Evolutionary conservation across 2,113 vertebrate genomes (phyloP), one percentile per base, ranked within the genome.

Genomic region (Climacteris rufus): DNA sequence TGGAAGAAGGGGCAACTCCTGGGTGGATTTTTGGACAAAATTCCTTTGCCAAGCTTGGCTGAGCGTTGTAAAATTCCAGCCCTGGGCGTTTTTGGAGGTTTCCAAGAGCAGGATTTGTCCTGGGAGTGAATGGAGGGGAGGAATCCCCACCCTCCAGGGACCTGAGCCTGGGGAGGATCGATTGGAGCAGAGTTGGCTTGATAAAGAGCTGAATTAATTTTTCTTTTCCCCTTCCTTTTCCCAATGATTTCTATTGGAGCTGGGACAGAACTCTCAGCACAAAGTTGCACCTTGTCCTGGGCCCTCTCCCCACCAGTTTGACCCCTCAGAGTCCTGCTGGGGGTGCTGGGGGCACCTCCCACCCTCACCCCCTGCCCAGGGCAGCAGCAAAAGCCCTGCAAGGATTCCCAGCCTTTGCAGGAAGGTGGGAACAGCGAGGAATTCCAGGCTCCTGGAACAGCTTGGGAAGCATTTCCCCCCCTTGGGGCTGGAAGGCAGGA

Each of bases 41-140:
- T 42, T 25, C 87, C 83, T 92, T 39, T 80, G 91, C 86, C 91
- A 86, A 23, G 72, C 57, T 49, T 63, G 71, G 70, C 64, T 0
- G 7, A 86, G 85, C 2, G 4, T 22, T 18, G 7, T 22, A 1
- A 30, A 17, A 24, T 47, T n/a, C 11, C n/a, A 65, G 57, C 0
- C 54, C 52, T 44, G 11, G 50, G 69, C 40, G 61, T 52, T 1
- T 78, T 44, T 8, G n/a, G 23, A 47, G 10, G 10, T 39, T 35
- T 15, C 9, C 3, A 52, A 11, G 20, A 53, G 75, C 70, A 70
- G 45, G 39, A 7, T 68, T 50, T 30, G 45, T 19, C 11, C 49
- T 14, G 54, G 10, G 68, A 77, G 86, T 1, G 3, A 31, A 4
- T 39, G 53, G 42, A 85, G 70, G 49, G 5, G 49, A 79, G 22